Evolutionary conservation across 64 coral and sea anemone species (phyloP), one percentile per base, ranked within the genome.

Genomic region (Pocillopora verrucosa): DNA sequence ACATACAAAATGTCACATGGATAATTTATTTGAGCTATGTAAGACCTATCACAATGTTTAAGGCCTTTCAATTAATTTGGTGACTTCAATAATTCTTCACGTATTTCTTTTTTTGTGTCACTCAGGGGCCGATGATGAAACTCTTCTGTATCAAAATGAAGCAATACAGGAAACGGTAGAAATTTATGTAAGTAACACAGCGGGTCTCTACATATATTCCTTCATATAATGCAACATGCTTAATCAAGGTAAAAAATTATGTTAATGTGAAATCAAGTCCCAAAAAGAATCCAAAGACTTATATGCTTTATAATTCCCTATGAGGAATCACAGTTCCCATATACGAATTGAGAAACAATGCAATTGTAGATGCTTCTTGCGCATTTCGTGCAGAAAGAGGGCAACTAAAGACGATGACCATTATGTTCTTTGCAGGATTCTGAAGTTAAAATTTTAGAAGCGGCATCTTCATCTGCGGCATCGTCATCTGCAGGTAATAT

Each of bases 91-190:
- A 4, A 19, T 73, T 73, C 20, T 73, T 73, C 72, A 19, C n/a
- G 72, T 69, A 19, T 73, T 2, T 34, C 16, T n/a, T 73, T 73
- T 73, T 73, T 73, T 73, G 72, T 73, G 22, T 73, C 10, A 73
- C 72, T 10, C 72, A 73, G 72, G 72, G 20, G 4, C 72, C 20
- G 72, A 17, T 73, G 6, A 2, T 45, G 41, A 45, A 45, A 45
- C 41, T 45, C 41, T 45, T 45, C 41, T 45, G 41, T 3, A 45
- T 45, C 2, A 45, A 45, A 45, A 6, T 45, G 72, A 73, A 73
- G 13, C 72, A 73, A 19, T 73, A 73, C 72, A 73, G 20, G 72
- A 73, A 73, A 73, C 13, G 72, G 72, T n/a, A 73, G 72, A 73
- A 73, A 73, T 73, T 73, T 22, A 24, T 73, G 72, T 73, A 24